These are phyloP conservation scores for Drosophila demipolita DNA, from an alignment of 2,888 invertebrate species.

Conservation along the genomic window DNA sequence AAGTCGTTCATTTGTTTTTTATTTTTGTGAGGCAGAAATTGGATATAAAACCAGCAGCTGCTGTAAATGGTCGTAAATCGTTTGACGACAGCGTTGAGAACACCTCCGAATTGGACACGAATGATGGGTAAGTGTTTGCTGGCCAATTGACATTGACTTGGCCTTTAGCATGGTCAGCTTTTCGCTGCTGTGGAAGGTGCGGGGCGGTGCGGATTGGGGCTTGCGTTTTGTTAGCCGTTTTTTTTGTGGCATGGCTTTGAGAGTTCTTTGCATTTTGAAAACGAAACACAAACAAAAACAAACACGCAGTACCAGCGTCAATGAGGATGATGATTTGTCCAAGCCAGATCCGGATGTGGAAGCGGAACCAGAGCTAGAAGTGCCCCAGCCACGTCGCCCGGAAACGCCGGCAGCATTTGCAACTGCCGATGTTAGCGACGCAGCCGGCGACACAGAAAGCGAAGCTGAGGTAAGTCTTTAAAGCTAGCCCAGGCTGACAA, in stretches of 20 bases:
- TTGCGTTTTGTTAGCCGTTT: slow-evolving; percentile 34
- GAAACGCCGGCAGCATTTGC: slow-evolving; percentile 61
- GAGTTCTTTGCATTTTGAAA: slow-evolving; percentile 73
- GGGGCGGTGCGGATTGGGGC: slow-evolving; percentile 9
- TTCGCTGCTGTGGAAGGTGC: slow-evolving; percentile 3
- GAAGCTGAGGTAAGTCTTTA: slow-evolving; percentile 61
- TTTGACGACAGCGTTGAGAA: slow-evolving; percentile 82
- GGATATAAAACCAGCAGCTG: slow-evolving; percentile 69
- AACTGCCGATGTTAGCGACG: slow-evolving; percentile 26
- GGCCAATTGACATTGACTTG: slow-evolving; percentile 51
- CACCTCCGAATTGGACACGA: slow-evolving; percentile 83
- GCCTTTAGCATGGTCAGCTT: slow-evolving; percentile 43
- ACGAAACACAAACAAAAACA: slow-evolving; percentile 7
- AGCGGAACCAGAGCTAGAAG: slow-evolving; percentile 25
- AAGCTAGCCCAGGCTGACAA: slow-evolving; percentile 1
- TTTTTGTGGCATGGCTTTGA: slow-evolving; percentile 62
- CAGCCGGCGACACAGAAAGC: slow-evolving; percentile 43
- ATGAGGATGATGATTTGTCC: slow-evolving; percentile 74
- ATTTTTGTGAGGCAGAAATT: slow-evolving; percentile 65
- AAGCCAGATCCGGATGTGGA: slow-evolving; percentile 61
- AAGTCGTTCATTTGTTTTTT: slow-evolving; percentile 7
- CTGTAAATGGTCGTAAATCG: slow-evolving; percentile 78
- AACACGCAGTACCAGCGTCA: slow-evolving; percentile 66
- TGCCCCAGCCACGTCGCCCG: slow-evolving; percentile 44
- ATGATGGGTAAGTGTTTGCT: slow-evolving; percentile 77